Evolutionary conservation across 2,888 invertebrate species (phyloP).

Genomic region (Bombylius discolor): DNA sequence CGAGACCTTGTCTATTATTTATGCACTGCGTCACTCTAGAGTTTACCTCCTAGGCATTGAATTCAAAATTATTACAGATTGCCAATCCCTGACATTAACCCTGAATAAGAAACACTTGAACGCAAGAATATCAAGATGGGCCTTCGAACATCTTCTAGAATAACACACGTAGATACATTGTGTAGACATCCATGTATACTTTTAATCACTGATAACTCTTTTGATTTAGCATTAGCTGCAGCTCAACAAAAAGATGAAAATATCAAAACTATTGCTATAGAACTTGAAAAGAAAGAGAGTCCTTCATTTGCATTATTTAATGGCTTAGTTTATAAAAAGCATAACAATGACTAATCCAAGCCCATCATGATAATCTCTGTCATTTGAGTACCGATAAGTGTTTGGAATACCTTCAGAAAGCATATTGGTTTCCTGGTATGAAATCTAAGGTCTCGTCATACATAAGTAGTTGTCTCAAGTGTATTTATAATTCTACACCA

Average conservation of each 20-base stretch:
- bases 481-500: neutral
- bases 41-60: neutral
- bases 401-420: neutral
- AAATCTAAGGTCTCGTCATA: neutral
- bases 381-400: neutral
- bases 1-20: constrained; percentile 10
- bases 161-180: constrained; percentile 23
- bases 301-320: neutral
- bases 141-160: constrained; percentile 13
- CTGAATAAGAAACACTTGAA: constrained; percentile 15
- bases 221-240: constrained; percentile 8
- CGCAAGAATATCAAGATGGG: constrained; percentile 15
- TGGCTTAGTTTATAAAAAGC: neutral
- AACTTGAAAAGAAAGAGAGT: constrained; percentile 12
- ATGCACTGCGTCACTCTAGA: too few relatives aligned
- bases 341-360: neutral
- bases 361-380: neutral
- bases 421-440: neutral
- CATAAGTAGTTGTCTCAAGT: neutral
- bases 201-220: constrained; percentile 3
- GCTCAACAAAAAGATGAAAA: constrained; percentile 12
- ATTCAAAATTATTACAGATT: constrained; percentile 20
- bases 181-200: constrained; percentile 14
- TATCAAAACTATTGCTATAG: constrained; percentile 13
- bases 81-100: constrained; percentile 15